phyloP scores from a whole-genome alignment of 2,113 vertebrate genomes.

The Alaudala cheleensis region DNA sequence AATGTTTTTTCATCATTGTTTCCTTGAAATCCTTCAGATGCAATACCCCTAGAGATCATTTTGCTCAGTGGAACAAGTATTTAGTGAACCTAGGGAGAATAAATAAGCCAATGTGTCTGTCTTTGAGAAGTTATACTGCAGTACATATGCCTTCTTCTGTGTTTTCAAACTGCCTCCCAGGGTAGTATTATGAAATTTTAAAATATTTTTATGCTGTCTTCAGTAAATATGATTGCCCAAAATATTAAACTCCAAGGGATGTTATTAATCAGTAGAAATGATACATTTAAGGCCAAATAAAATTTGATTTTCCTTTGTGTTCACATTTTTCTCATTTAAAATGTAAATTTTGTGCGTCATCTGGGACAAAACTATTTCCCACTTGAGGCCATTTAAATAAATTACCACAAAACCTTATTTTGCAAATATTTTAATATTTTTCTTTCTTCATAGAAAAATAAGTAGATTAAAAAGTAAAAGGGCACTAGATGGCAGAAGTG shows the following conservation, averaged over 20 bases:
- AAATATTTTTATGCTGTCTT: not conserved
- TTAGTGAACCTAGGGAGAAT: not conserved
- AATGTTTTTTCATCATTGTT: not conserved
- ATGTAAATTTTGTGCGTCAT: not conserved
- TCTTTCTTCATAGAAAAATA: not conserved
- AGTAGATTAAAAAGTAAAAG: not conserved
- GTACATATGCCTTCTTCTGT: not conserved
- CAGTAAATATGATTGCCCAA: not conserved
- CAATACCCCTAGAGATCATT: not conserved
- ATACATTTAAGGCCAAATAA: not conserved
- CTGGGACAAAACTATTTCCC: not conserved
- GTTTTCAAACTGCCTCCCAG: not conserved
- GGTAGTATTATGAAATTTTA: not conserved
- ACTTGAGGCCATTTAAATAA: not conserved
- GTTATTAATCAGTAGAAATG: not conserved
- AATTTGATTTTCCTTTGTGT: not conserved
- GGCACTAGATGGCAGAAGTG: not conserved
- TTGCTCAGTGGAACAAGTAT: not conserved
- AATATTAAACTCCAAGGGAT: not conserved
- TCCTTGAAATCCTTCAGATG: not conserved
- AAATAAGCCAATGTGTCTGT: not conserved
- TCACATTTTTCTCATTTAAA: not conserved
- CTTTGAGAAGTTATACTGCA: not conserved
- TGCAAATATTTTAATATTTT: not conserved
- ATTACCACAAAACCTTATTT: not conserved